Evolutionary conservation across 2,888 invertebrate species (phyloP).

Genomic region (Phyllotreta cruciferae): DNA sequence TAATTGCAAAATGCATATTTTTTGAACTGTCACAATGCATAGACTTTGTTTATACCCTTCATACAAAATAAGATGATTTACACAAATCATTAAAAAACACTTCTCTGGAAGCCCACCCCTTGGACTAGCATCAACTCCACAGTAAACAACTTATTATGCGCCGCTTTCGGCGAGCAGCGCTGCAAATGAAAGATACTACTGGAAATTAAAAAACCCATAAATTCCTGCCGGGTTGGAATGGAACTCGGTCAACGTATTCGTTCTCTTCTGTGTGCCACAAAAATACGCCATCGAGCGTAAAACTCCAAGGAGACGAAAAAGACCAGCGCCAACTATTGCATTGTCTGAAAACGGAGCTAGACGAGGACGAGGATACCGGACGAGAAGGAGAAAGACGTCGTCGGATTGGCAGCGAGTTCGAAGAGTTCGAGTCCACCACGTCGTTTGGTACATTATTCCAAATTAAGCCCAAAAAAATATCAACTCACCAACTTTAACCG

Average conservation of each 20-base stretch:
- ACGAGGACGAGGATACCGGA: constrained; percentile 11
- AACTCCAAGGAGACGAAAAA: constrained; percentile 23
- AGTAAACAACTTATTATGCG: no score
- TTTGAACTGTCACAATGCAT: no score
- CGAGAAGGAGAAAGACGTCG: constrained; percentile 17
- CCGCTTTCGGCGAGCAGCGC: not conserved
- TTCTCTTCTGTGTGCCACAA: constrained; percentile 21
- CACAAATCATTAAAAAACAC: no score
- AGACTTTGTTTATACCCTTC: no score
- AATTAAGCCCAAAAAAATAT: not conserved
- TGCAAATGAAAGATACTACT: constrained; percentile 9
- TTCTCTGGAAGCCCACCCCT: no score
- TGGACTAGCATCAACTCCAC: no score
- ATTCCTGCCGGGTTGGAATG: constrained; percentile 1
- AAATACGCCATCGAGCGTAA: constrained; percentile 27
- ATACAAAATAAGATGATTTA: no score
- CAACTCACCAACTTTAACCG: no score
- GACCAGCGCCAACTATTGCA: constrained; percentile 17
- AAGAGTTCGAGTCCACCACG: constrained; percentile 6
- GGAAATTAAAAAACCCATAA: constrained; percentile 22
- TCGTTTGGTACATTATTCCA: constrained; percentile 20
- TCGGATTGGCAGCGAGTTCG: constrained; percentile 22
- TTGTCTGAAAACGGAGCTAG: constrained; percentile 17
- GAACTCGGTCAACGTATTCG: constrained; percentile 26
- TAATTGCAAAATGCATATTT: no score